Evolutionary conservation across 30 jellyfish, hydroid and myxozoan genomes (phyloP).

Genomic region (Aurelia aurita): DNA sequence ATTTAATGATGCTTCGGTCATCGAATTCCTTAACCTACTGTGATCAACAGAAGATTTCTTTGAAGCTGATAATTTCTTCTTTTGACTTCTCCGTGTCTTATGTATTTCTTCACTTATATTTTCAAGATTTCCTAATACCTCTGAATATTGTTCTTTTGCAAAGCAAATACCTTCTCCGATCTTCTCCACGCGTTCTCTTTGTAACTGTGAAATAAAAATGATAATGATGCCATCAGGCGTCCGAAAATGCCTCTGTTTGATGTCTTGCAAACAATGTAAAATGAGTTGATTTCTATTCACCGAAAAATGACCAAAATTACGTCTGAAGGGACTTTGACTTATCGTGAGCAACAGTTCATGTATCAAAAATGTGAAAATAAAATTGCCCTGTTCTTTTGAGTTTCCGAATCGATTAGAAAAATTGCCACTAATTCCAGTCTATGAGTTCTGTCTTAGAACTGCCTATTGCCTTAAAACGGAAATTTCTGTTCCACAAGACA

Average conservation of each 20-base stretch:
- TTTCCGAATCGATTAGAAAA: no score
- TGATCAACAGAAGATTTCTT: slow-evolving; percentile 12
- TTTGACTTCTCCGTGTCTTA: slow-evolving; percentile 51
- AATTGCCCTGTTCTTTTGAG: no score
- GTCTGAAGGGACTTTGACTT: no score
- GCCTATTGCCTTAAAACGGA: no score
- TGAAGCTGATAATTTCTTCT: background rate
- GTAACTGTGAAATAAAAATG: slow-evolving; percentile 47
- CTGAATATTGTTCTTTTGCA: slow-evolving; percentile 84
- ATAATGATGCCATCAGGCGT: background rate
- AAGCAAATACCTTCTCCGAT: slow-evolving; percentile 70
- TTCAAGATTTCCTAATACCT: slow-evolving; percentile 78
- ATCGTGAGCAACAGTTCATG: background rate
- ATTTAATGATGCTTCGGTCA: slow-evolving; percentile 56
- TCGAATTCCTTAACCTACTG: slow-evolving; percentile 28
- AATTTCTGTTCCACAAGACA: no score
- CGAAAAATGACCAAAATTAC: background rate
- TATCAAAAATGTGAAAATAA: no score
- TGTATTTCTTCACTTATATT: slow-evolving; percentile 92
- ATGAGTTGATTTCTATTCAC: background rate
- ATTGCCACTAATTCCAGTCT: no score
- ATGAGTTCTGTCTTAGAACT: no score
- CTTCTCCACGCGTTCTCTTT: slow-evolving; percentile 77
- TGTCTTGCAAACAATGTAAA: background rate
- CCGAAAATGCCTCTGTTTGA: background rate